A percentile compares a stretch with the other conserved stretches of the same genome.
Conservation (phyloP, 2,797 vertebrate genomes). For the Scarus forsteni region DNA sequence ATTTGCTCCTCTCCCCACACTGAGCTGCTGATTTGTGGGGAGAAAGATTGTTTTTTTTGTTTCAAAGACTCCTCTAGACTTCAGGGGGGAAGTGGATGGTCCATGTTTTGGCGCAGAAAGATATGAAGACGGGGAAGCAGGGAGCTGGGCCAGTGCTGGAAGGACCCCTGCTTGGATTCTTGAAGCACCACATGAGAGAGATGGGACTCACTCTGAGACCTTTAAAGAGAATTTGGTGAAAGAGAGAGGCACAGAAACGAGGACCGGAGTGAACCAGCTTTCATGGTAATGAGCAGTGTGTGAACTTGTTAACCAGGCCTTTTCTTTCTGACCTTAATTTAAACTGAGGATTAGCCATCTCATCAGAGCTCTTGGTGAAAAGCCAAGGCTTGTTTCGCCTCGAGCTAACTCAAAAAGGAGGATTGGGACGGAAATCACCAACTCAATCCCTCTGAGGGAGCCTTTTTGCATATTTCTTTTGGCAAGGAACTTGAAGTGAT, state of each 20-base stretch:
- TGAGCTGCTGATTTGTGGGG: not conserved
- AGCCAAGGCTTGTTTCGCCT: constrained; percentile 71
- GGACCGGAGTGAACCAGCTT: constrained; percentile 43
- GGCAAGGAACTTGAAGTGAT: constrained; percentile 68
- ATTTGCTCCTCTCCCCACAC: constrained; percentile 16
- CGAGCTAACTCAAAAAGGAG: constrained; percentile 59
- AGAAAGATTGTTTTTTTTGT: constrained; percentile 15
- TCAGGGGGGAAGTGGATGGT: constrained; percentile 3
- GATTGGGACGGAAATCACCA: constrained; percentile 61
- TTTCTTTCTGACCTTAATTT: constrained; percentile 71
- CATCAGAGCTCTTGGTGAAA: constrained; percentile 66
- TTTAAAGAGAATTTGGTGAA: constrained; percentile 25
- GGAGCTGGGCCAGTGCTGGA: constrained; percentile 14
- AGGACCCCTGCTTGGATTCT: constrained; percentile 42
- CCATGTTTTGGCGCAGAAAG: constrained; percentile 12
- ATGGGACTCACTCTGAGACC: constrained; percentile 43
- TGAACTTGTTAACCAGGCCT: constrained; percentile 65
- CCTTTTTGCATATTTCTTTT: constrained; percentile 69
- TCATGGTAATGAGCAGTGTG: constrained; percentile 49
- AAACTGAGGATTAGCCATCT: constrained; percentile 73
- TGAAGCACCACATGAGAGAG: constrained; percentile 38
- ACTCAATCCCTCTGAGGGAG: constrained; percentile 63
- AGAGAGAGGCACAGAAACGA: constrained; percentile 28
- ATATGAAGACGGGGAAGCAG: constrained; percentile 15
- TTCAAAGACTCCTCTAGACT: constrained; percentile 6